Evolutionary conservation across 2,113 vertebrate genomes (phyloP), one percentile per base, ranked within the genome.

Genomic region (Cyprinodon tularosa): DNA sequence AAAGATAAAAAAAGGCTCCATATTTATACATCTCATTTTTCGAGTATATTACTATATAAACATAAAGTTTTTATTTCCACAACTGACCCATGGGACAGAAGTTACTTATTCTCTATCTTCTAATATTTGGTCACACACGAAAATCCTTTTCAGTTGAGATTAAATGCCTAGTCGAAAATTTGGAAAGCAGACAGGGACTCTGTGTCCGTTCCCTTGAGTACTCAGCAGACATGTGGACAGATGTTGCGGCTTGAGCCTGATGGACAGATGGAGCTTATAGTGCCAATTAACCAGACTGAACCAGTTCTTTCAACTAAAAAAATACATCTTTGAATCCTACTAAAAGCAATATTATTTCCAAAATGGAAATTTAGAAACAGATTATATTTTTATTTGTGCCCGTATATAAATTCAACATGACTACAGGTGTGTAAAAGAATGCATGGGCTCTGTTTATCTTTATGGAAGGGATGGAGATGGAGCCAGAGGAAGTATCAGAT

Each of bases 281-380:
- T 72, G 81, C 82, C 80, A 89, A 93, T 93, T 88, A 91, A 73
- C 57, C 83, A 82, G 90, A 92, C 77, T 82, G 83, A 88, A 86
- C 53, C 47, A 48, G 48, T 50, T 79, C 71, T 73, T 37, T 13
- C 59, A 50, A 2, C 47, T 40, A 22, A 66, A 40, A 65, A 71
- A 36, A 42, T 81, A 86, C 84, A 89, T 90, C 91, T 92, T 89
- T 77, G 65, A 66, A 0, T 9, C 13, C 12, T 67, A 66, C 68
- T 80, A 61, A 50, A 66, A 53, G 38, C 69, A 89, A 62, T 48
- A 12, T 14, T 60, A 37, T 50, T 77, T 60, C 65, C 69, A 70
- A 57, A 45, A 70, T 38, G 29, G 71, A 76, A 50, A 39, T 39
- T n/a, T 38, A 29, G 29, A 29, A 29, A 29, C 29, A 29, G 29